Conservation (phyloP, 2,113 vertebrate species). For the Pagrus major region DNA sequence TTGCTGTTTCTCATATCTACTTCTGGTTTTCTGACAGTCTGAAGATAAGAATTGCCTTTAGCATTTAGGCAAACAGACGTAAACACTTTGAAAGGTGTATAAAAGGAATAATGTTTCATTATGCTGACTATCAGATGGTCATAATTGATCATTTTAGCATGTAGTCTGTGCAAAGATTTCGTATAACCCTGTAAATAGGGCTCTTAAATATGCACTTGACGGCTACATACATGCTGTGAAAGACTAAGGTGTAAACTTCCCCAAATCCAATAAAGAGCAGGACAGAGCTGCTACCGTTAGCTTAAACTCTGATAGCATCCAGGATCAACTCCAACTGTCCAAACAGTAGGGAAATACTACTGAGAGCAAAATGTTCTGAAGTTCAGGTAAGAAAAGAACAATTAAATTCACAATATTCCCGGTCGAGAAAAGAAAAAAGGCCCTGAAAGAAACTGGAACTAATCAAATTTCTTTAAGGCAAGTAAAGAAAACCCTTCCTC, state of each 20-base stretch:
- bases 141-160: not conserved
- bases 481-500: not conserved
- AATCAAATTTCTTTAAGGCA: not conserved
- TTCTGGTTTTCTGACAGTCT: not conserved
- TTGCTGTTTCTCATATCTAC: not conserved
- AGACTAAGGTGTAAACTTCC: too few relatives aligned
- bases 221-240: too few relatives aligned
- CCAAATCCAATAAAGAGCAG: too few relatives aligned
- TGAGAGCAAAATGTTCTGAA: not conserved
- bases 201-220: too few relatives aligned
- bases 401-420: not conserved
- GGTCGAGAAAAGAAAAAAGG: not conserved
- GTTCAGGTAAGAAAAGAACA: not conserved
- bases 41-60: not conserved
- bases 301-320: too few relatives aligned
- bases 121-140: too few relatives aligned
- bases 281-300: too few relatives aligned
- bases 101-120: not conserved
- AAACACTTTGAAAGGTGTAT: not conserved
- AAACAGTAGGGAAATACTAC: too few relatives aligned
- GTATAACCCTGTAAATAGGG: too few relatives aligned
- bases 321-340: too few relatives aligned
- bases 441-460: not conserved
- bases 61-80: not conserved
- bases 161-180: too few relatives aligned